phyloP scores from a whole-genome alignment of 23 tunicate species.

The Aplidium turbinatum region DNA sequence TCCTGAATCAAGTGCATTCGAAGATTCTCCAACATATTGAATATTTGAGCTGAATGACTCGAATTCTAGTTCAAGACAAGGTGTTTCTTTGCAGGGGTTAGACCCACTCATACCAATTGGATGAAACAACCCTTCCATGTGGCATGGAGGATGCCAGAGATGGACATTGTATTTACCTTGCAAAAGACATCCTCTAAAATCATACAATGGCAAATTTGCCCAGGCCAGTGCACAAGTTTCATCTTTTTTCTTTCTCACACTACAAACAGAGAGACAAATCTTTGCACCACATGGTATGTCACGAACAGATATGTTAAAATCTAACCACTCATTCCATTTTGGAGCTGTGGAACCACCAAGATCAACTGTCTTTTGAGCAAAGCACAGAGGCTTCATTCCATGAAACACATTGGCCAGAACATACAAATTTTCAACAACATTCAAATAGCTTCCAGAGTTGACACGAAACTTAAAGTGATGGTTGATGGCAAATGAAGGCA shows the following conservation, averaged over 20 bases:
- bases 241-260: slow-evolving; percentile 58
- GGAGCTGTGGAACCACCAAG: slow-evolving; percentile 61
- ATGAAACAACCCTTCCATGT: slow-evolving; percentile 61
- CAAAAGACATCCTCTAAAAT: slow-evolving; percentile 48
- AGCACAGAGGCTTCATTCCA: slow-evolving; percentile 54
- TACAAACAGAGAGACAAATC: slow-evolving; percentile 70
- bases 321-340: slow-evolving; percentile 78
- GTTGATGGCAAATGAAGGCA: slow-evolving; percentile 14
- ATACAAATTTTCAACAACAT: slow-evolving; percentile 54
- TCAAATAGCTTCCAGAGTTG: slow-evolving; percentile 57
- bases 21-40: slow-evolving; percentile 17
- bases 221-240: slow-evolving; percentile 79
- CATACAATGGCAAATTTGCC: slow-evolving; percentile 65
- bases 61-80: slow-evolving; percentile 74
- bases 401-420: slow-evolving; percentile 53
- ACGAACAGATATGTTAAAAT: slow-evolving; percentile 41
- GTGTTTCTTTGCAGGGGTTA: slow-evolving; percentile 67
- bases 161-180: slow-evolving; percentile 69
- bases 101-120: slow-evolving; percentile 79
- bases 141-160: slow-evolving; percentile 73
- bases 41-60: slow-evolving; percentile 45
- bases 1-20: slow-evolving; percentile 10
- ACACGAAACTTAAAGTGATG: slow-evolving; percentile 44
- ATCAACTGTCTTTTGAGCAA: slow-evolving; percentile 57
- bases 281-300: slow-evolving; percentile 63